Evolutionary conservation across 2,797 vertebrate species (phyloP).

Genomic region (Notolabrus celidotus): DNA sequence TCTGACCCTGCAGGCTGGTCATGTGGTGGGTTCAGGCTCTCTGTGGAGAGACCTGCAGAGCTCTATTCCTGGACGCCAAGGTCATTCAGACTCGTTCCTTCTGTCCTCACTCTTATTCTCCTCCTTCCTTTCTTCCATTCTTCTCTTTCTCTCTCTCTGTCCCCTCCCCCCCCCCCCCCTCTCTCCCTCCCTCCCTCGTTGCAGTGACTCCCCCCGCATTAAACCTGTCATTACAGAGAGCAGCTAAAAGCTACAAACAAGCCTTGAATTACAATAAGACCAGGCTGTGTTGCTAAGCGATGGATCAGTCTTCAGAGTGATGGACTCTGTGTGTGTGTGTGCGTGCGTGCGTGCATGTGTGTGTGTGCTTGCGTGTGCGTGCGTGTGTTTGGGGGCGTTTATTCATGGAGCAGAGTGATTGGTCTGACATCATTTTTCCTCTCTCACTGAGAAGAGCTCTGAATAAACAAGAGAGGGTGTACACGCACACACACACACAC

Average conservation of each 20-base stretch:
- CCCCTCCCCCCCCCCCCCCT: constrained; percentile 29
- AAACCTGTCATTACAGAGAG: constrained; percentile 90
- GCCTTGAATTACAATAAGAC: constrained; percentile 90
- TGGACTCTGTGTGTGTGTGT: constrained; percentile 26
- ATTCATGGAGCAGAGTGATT: constrained; percentile 61
- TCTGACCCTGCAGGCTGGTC: constrained; percentile 1
- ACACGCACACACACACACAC: constrained; percentile 33
- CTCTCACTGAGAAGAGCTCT: constrained; percentile 28
- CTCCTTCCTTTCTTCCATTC: constrained; percentile 6
- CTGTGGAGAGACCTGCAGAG: no score
- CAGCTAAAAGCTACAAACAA: constrained; percentile 92
- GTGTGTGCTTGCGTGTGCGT: not conserved
- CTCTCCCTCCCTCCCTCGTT: constrained; percentile 27
- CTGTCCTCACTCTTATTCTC: constrained; percentile 35
- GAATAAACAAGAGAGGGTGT: constrained; percentile 58
- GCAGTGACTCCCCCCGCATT: constrained; percentile 80
- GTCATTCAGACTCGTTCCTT: constrained; percentile 55
- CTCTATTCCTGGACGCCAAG: constrained; percentile 61
- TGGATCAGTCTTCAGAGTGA: constrained; percentile 83
- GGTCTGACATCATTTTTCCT: constrained; percentile 54
- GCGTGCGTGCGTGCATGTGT: no score
- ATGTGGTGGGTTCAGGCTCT: no score
- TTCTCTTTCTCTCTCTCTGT: constrained; percentile 48
- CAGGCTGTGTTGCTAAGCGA: constrained; percentile 90
- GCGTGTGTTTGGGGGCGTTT: constrained; percentile 14